Percentiles rank a stretch among this genome's conserved stretches.
Evolutionary conservation across 2,888 invertebrate genomes (phyloP).

Genomic region (Beris chalybata): DNA sequence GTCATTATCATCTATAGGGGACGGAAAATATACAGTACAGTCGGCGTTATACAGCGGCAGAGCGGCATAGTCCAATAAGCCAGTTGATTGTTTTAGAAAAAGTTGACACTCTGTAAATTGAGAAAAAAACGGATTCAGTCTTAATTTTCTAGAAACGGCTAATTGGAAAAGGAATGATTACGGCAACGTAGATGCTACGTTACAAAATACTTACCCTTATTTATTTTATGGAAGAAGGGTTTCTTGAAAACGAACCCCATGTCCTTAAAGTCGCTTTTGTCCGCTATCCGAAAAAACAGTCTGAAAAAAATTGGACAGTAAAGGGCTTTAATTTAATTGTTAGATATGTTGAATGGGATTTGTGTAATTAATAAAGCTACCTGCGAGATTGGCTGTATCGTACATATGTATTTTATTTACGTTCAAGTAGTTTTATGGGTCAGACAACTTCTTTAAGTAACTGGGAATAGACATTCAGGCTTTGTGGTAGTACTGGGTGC

Average conservation of each 20-base stretch:
- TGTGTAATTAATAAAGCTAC: too few relatives aligned
- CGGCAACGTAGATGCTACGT: not conserved
- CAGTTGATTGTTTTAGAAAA: slow-evolving; percentile 45
- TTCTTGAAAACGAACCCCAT: slow-evolving; percentile 42
- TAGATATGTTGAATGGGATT: too few relatives aligned
- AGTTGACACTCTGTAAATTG: slow-evolving; percentile 47
- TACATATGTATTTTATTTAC: too few relatives aligned
- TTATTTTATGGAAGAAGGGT: slow-evolving; percentile 45
- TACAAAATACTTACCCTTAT: slow-evolving; percentile 44
- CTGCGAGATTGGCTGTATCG: too few relatives aligned
- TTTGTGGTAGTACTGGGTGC: too few relatives aligned
- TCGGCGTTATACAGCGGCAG: slow-evolving; percentile 49
- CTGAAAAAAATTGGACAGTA: slow-evolving; percentile 38
- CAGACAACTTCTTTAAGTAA: too few relatives aligned
- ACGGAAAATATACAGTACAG: slow-evolving; percentile 50
- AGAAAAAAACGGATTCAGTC: not conserved
- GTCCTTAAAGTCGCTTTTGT: slow-evolving; percentile 35
- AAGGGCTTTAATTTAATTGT: too few relatives aligned
- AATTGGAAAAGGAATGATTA: not conserved
- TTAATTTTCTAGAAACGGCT: not conserved
- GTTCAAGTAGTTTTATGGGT: too few relatives aligned
- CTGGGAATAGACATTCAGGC: too few relatives aligned
- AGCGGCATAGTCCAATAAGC: slow-evolving; percentile 47
- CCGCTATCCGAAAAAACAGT: slow-evolving; percentile 44
- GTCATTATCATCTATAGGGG: slow-evolving; percentile 39